Conservation (phyloP, 2,888 invertebrate genomes). For the Rugalucina vietnamica region DNA sequence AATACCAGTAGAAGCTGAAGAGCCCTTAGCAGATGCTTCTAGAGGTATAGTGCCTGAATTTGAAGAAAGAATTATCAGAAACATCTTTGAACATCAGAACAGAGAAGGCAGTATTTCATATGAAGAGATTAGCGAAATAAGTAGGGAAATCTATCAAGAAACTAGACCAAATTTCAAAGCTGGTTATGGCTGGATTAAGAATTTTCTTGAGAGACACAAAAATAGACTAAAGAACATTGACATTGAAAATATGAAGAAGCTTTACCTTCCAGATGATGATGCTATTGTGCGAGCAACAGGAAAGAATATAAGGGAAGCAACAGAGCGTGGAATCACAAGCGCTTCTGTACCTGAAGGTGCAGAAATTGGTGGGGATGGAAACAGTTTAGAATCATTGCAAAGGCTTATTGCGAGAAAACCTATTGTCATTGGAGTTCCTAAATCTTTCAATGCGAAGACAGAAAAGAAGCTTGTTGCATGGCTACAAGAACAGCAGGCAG, state of each 20-base stretch:
- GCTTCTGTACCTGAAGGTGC: background rate
- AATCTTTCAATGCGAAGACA: constrained; percentile 53
- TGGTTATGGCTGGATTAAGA: constrained; percentile 60
- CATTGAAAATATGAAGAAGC: constrained; percentile 60
- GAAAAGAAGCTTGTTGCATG: constrained; percentile 60
- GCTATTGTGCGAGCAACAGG: background rate
- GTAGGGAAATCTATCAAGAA: constrained; percentile 54
- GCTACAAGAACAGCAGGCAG: constrained; percentile 53
- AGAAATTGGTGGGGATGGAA: background rate
- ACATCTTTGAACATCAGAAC: constrained; percentile 49
- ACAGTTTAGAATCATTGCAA: background rate
- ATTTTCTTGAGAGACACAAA: constrained; percentile 55
- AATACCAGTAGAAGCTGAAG: background rate
- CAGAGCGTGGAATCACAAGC: background rate
- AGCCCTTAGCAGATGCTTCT: constrained; percentile 28
- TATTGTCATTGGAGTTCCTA: constrained; percentile 56
- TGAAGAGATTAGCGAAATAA: constrained; percentile 60
- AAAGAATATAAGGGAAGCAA: background rate
- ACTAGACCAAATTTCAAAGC: constrained; percentile 60
- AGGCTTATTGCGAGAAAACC: constrained; percentile 39
- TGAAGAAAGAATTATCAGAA: constrained; percentile 52
- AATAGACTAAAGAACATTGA: constrained; percentile 49
- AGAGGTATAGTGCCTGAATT: constrained; percentile 59
- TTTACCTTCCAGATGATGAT: constrained; percentile 58
- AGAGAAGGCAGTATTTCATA: constrained; percentile 60